Base-by-base conservation (phyloP, 2,888 invertebrate species). In the Charanyca ferruginea region DNA sequence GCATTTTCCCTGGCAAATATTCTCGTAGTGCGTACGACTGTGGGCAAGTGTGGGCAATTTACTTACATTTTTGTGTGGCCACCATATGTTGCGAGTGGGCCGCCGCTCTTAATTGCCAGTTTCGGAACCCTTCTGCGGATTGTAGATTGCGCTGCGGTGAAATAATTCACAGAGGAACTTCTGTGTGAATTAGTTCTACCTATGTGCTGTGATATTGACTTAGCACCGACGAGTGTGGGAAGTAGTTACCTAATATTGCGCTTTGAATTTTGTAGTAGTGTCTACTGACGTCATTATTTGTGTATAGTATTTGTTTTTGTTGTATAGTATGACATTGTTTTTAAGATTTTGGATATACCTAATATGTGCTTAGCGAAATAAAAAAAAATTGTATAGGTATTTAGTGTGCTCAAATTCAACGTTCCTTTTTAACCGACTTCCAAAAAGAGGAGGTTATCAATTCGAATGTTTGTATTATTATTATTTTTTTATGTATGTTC, bases 41-140 rank as follows among this genome's bases (percentile, higher is more conserved):
- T 7, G 65, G 45, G 52, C 70, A 49, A 69, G 62, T 73, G 74
- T 62, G 58, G 79, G 67, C 79, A 81, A 82, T 83, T 77, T 83
- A 80, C 83, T 82, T 79, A 85, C 80, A 86, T 84, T 86, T 86
- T 85, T 87, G 83, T 84, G 69, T 80, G 80, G 76, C 62, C 32
- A 54, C 84, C 87, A 88, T 84, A 83, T 87, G 88, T 83, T 83
- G 78, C 81, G 70, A 74, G 77, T 72, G 63, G 75, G 74, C 75
- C 68, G 79, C 71, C 74, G 76, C 78, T 81, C 86, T 85, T 88
- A 88, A 88, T 88, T 88, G 86, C 86, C 83, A 84, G 78, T 72
- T 83, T 81, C 60, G 77, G 81, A 78, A 81, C 81, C 85, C 86
- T 86, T 86, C 84, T 86, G 86, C 74, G 85, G 81, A 76, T 73